Evolutionary conservation across 2,113 vertebrate species (phyloP), one percentile per base, ranked within the genome.

Genomic region (Clarias gariepinus): DNA sequence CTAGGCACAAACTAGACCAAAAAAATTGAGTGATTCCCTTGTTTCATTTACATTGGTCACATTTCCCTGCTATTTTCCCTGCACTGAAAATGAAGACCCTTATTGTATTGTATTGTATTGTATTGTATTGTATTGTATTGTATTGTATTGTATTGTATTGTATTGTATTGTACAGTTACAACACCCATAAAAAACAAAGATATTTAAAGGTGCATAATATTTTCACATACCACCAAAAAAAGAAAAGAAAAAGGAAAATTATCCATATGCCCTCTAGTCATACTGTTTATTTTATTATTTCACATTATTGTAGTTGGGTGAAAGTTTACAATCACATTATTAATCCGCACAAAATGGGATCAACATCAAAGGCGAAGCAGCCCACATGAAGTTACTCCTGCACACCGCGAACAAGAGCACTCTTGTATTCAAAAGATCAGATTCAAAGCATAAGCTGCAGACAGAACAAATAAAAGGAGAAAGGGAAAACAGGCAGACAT

Each of bases 271-370:
- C 25, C 41, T 66, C n/a, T 66, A n/a, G 36, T 52, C 57, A 53
- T 82, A 28, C 23, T 82, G 60, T 64, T 64, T 82, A 74, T 41
- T 77, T 85, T 80, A 85, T 85, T 68, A 4, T 68, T 84, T 74
- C 16, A 41, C 55, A 74, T 73, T 58, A 69, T 60, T 84, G 28
- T 71, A 84, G 52, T 19, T 0, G 21, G 28, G 53, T 76, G n/a
- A 30, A 80, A 21, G n/a, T 33, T 55, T n/a, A 86, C 64, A 86
- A 61, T 81, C 28, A 86, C 66, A 81, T 58, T 25, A 57, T 16
- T 23, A 81, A 60, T 58, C 78, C 41, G 2, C 57, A 81, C 78
- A 80, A 80, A 80, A n/a, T 36, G n/a, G 58, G 33, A 33, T 71
- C 57, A 60, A 15, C 30, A 8, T 81, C 64, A 69, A 60, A 60